These are phyloP conservation scores for Phrynosoma blainvillii DNA, from an alignment of 2,113 vertebrate genomes.

Conservation along the genomic window DNA sequence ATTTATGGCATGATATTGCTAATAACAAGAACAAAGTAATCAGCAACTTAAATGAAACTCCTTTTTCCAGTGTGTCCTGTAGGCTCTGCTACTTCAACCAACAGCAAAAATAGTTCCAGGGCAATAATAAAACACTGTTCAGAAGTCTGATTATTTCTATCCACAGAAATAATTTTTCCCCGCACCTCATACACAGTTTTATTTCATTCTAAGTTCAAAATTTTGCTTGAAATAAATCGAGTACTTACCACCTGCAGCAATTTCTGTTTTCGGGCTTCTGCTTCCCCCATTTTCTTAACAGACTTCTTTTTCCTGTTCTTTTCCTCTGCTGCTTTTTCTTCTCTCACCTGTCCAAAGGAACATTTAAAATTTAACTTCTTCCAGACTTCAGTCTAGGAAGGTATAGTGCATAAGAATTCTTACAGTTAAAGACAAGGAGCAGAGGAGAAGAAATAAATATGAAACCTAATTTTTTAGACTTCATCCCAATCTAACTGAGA, in stretches of 20 bases:
- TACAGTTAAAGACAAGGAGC: background rate
- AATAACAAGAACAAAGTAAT: background rate
- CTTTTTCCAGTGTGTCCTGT: background rate
- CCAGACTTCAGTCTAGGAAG: rapidly evolving
- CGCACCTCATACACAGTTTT: background rate
- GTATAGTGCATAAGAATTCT: background rate
- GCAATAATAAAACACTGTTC: background rate
- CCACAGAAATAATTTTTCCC: no score
- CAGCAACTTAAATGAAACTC: background rate
- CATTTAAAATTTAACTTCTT: rapidly evolving
- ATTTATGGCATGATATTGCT: background rate
- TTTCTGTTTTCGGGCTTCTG: conserved; percentile 79
- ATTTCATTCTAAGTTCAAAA: background rate
- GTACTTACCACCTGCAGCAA: conserved; percentile 71
- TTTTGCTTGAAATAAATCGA: background rate
- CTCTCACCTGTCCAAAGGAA: conserved; percentile 65
- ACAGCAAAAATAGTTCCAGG: background rate
- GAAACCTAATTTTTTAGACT: background rate
- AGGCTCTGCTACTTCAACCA: background rate
- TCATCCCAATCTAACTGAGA: background rate
- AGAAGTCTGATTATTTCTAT: background rate
- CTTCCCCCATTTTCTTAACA: conserved; percentile 83
- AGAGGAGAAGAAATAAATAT: no score
- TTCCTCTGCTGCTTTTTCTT: conserved; percentile 86
- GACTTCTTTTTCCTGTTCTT: conserved; percentile 83